Evolutionary conservation across 2,797 vertebrate genomes (phyloP).

Genomic region (Ctenopoma kingsleyae): DNA sequence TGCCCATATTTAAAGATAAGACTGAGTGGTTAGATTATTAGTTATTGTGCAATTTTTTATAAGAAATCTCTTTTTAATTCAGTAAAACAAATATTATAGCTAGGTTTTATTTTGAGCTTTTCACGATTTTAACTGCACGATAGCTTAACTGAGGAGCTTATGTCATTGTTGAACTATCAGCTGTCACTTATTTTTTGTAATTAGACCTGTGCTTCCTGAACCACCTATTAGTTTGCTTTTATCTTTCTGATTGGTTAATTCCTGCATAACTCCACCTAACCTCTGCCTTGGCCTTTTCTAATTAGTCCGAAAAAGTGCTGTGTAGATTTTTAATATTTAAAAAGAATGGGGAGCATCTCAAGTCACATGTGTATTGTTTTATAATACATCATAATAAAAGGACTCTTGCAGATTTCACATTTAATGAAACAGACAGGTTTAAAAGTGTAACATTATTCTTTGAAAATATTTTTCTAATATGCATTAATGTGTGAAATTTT

Average conservation of each 20-base stretch:
- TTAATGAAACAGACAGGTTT: no score
- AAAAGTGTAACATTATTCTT: no score
- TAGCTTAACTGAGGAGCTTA: background rate
- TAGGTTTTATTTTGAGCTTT: no score
- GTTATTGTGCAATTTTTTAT: no score
- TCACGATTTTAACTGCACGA: no score
- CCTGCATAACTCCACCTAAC: background rate
- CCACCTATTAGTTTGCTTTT: no score
- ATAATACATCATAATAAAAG: background rate
- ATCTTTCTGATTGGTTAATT: slow-evolving; percentile 8
- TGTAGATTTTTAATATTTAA: background rate
- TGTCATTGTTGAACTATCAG: background rate
- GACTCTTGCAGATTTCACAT: background rate
- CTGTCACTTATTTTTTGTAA: background rate
- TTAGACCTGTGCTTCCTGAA: background rate
- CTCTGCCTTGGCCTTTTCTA: background rate
- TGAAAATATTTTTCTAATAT: background rate
- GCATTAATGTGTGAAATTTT: background rate
- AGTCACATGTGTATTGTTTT: background rate
- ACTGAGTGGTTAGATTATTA: background rate
- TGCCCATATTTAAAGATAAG: background rate
- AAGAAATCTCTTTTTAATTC: no score
- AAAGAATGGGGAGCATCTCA: background rate
- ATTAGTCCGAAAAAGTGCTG: background rate
- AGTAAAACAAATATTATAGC: no score